These are phyloP conservation scores for Zeus faber DNA, from an alignment of 2,113 vertebrate species.

Conservation along the genomic window DNA sequence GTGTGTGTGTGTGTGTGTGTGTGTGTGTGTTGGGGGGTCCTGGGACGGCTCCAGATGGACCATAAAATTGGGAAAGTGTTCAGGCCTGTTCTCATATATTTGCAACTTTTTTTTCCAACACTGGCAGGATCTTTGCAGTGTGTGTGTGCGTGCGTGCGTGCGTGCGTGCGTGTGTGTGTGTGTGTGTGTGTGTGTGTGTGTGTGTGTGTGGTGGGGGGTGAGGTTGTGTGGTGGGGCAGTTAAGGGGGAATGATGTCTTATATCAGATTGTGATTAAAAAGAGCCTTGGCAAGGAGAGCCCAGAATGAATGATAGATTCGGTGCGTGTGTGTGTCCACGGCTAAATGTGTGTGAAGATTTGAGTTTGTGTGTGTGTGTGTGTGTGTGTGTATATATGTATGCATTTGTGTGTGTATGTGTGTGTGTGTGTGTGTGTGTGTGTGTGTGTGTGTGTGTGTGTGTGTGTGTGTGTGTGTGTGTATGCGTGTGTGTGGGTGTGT, in stretches of 20 bases:
- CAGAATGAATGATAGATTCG: slow-evolving; percentile 3
- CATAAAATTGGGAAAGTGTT: slow-evolving; percentile 61
- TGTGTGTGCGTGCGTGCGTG: not conserved
- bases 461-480: slow-evolving; percentile 9
- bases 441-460: slow-evolving; percentile 21
- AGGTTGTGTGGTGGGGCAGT: slow-evolving; percentile 25
- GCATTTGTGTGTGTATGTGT: slow-evolving; percentile 28
- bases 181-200: slow-evolving; percentile 5
- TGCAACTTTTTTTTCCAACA: slow-evolving; percentile 54
- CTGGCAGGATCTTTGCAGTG: slow-evolving; percentile 52
- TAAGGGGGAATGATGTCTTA: slow-evolving; percentile 45
- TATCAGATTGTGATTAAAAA: slow-evolving; percentile 41
- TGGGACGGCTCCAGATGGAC: slow-evolving; percentile 57
- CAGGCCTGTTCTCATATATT: slow-evolving; percentile 59
- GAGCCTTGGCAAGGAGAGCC: slow-evolving; percentile 10
- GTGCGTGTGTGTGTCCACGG: slow-evolving; percentile 10
- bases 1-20: not conserved
- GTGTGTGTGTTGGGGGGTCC: slow-evolving; percentile 8
- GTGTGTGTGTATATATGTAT: slow-evolving; percentile 29
- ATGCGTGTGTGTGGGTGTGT: slow-evolving; percentile 27
- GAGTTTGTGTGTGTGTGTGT: too few relatives aligned
- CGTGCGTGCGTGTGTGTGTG: not conserved
- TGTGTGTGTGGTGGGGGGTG: not conserved
- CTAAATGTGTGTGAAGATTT: slow-evolving; percentile 28
- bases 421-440: slow-evolving; percentile 12